Conservation (phyloP, 2,113 vertebrate genomes). For the Rostratula benghalensis region DNA sequence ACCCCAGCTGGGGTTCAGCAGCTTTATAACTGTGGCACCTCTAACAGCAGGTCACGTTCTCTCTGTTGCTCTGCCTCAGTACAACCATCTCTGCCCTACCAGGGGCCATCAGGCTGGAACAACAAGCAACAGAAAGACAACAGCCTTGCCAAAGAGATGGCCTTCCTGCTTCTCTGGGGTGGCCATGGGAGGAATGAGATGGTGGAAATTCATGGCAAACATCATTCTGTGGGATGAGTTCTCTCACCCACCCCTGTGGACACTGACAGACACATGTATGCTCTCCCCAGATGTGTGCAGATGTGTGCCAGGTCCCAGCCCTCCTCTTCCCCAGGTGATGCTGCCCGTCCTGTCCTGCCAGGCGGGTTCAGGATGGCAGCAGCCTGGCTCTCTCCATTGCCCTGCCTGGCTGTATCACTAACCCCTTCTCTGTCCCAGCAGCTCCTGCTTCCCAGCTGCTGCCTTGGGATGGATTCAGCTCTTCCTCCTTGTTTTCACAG, state of each 20-base stretch:
- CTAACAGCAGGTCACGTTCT: neutral
- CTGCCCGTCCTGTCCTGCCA: neutral
- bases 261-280: neutral
- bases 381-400: neutral
- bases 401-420: neutral
- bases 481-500: neutral
- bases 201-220: neutral
- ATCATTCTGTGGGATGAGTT: neutral
- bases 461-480: neutral
- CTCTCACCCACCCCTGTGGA: neutral
- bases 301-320: neutral
- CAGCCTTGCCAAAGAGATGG: neutral
- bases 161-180: neutral
- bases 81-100: neutral
- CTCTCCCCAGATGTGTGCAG: fast-evolving
- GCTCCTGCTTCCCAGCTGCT: neutral
- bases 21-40: neutral
- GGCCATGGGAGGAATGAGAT: neutral
- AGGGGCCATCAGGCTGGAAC: neutral
- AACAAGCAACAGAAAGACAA: neutral
- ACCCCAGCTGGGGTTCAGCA: neutral
- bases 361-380: neutral
- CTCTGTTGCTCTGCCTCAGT: neutral
- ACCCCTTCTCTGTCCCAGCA: neutral
- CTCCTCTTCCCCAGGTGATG: neutral